A percentile compares a stretch with the other conserved stretches of the same genome.
These are phyloP conservation scores for Choristoneura fumiferana DNA, from an alignment of 1,140 invertebrate species.

Conservation along the genomic window DNA sequence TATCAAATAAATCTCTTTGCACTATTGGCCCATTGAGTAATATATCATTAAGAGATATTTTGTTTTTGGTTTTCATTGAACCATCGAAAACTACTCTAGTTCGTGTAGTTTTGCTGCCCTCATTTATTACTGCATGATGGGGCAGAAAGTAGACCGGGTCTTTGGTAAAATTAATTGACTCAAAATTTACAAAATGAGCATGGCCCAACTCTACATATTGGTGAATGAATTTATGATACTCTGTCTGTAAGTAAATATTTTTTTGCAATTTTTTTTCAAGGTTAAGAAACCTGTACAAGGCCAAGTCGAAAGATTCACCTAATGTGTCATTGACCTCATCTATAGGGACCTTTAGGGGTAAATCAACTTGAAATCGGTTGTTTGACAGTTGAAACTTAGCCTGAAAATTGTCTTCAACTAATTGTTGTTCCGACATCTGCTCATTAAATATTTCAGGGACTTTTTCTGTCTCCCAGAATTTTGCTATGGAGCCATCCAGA, in stretches of 20 bases:
- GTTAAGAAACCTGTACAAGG: slow-evolving; percentile 20
- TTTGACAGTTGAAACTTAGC: slow-evolving; percentile 14
- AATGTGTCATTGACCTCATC: slow-evolving; percentile 11
- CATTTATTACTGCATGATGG: neutral
- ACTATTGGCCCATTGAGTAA: neutral
- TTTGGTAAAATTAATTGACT: neutral
- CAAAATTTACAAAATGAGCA: neutral
- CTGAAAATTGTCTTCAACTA: slow-evolving; percentile 10
- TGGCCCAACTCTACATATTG: slow-evolving; percentile 20
- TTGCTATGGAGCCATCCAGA: too few relatives aligned
- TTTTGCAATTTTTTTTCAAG: slow-evolving; percentile 20
- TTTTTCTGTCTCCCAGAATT: slow-evolving; percentile 14
- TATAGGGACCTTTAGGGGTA: slow-evolving; percentile 18
- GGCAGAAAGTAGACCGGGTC: neutral
- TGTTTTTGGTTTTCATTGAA: neutral
- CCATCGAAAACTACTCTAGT: neutral
- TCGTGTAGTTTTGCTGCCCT: neutral
- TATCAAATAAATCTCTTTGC: neutral
- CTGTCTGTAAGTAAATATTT: slow-evolving; percentile 2
- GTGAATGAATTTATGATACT: slow-evolving; percentile 22
- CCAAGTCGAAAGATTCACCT: slow-evolving; percentile 20
- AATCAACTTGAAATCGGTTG: slow-evolving; percentile 23
- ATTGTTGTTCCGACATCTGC: neutral
- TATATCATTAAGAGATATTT: neutral
- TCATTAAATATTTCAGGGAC: slow-evolving; percentile 19